A percentile compares a stretch with the other conserved stretches of the same genome.
Conservation (phyloP, 1,140 invertebrate species). For the Tetraneura akinire region DNA sequence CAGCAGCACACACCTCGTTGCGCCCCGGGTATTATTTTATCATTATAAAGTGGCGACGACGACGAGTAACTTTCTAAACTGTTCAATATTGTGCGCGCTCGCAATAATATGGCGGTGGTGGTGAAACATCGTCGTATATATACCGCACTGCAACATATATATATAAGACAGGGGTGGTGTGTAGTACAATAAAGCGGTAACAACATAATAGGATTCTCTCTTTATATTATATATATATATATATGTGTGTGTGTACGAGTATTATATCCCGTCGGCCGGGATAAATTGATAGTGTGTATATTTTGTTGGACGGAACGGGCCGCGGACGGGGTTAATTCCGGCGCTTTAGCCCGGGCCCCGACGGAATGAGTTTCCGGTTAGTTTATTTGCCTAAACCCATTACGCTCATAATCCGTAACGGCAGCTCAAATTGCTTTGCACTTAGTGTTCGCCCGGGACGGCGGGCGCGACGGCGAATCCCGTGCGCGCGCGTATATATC, state of each 20-base stretch:
- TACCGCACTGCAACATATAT: too few species aligned
- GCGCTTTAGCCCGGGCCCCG: slow-evolving; percentile 46
- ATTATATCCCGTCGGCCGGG: slow-evolving; percentile 5
- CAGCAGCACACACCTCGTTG: background rate
- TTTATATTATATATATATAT: background rate
- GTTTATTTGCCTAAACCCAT: slow-evolving; percentile 50
- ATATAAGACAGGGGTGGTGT: too few species aligned
- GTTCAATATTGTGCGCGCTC: slow-evolving; percentile 31
- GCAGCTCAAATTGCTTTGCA: slow-evolving; percentile 43
- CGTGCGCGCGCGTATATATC: background rate
- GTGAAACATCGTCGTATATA: too few species aligned
- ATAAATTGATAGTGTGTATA: slow-evolving; percentile 40
- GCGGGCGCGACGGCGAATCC: background rate
- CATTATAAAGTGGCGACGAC: slow-evolving; percentile 45
- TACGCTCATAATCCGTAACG: slow-evolving; percentile 50
- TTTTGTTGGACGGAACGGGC: background rate
- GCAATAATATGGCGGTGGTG: background rate
- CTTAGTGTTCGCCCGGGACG: too few species aligned
- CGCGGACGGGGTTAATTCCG: slow-evolving; percentile 39
- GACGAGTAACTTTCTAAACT: slow-evolving; percentile 39
- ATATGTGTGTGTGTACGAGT: too few species aligned
- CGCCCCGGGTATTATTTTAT: slow-evolving; percentile 47
- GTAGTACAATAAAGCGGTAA: too few species aligned
- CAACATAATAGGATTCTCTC: background rate
- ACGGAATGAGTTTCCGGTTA: slow-evolving; percentile 49